Percentiles rank a stretch among this genome's conserved stretches.
Conservation (phyloP, 2,888 invertebrate species). For the Didymodactylos carnosus region DNA sequence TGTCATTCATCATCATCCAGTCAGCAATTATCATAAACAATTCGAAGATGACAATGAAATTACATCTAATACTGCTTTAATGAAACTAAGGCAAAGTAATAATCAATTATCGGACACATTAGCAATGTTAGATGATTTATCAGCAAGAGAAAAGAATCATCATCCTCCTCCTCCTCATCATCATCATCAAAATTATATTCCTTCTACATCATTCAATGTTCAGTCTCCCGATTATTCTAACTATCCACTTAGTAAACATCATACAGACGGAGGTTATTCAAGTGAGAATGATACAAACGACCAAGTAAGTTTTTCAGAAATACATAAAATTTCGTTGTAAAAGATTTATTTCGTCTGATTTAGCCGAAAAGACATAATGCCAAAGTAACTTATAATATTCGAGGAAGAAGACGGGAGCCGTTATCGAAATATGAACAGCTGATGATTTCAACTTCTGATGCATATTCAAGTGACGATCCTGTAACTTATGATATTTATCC, state of each 20-base stretch:
- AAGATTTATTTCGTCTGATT: too few species aligned
- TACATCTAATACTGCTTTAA: too few species aligned
- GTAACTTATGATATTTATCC: background rate
- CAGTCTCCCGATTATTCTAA: too few species aligned
- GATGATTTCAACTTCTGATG: background rate
- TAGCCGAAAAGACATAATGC: background rate
- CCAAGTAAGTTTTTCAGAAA: too few species aligned
- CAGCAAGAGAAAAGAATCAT: too few species aligned
- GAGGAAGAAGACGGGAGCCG: background rate
- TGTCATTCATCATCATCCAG: too few species aligned
- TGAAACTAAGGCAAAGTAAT: background rate
- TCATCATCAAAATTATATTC: background rate
- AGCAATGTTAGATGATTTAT: background rate
- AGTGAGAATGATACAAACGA: background rate
- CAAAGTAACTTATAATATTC: background rate
- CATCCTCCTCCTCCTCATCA: background rate
- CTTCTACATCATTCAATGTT: background rate
- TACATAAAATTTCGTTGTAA: too few species aligned
- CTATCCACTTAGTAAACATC: too few species aligned
- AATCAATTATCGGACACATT: background rate
- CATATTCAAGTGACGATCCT: background rate
- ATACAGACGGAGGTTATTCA: too few species aligned
- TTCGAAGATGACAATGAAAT: too few species aligned
- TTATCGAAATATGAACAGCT: background rate
- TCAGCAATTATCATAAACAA: too few species aligned